Percentiles rank a stretch among this genome's conserved stretches.
phyloP scores from a whole-genome alignment of 2,888 invertebrate species.

The Pedicia rivosa region DNA sequence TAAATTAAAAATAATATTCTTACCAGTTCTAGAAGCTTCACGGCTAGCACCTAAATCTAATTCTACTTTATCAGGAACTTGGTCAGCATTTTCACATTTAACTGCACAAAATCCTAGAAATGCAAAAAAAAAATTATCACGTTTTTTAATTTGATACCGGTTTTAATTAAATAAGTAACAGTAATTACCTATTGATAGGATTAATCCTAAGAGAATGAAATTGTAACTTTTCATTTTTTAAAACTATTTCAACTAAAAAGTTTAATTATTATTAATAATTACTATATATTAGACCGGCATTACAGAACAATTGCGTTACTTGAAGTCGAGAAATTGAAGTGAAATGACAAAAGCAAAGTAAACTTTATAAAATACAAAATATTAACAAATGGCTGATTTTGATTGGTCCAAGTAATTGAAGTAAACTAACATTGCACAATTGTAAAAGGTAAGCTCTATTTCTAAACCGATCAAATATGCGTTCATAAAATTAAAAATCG shows the following conservation, averaged over 20 bases:
- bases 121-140: constrained; percentile 6
- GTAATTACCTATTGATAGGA: constrained; percentile 23
- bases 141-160: background rate
- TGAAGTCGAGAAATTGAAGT: background rate
- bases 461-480: too few species aligned
- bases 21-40: constrained; percentile 82
- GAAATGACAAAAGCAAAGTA: constrained; percentile 1
- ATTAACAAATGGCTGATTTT: constrained; percentile 19
- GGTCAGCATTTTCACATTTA: constrained; percentile 15
- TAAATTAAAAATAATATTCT: constrained; percentile 10
- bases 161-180: background rate
- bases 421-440: too few species aligned
- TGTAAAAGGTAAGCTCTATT: too few species aligned
- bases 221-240: background rate
- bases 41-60: constrained; percentile 68
- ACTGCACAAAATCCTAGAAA: background rate
- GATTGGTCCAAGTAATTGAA: constrained; percentile 21
- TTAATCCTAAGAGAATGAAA: constrained; percentile 14
- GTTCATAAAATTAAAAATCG: too few species aligned
- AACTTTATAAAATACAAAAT: constrained; percentile 4
- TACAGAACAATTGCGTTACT: constrained; percentile 1
- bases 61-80: constrained; percentile 44
- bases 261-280: background rate
- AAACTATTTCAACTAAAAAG: background rate
- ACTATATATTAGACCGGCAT: constrained; percentile 1